A percentile compares a stretch with the other conserved stretches of the same genome.
phyloP scores from a whole-genome alignment of 2,113 vertebrate species.

The Mormoops blainvillei region DNA sequence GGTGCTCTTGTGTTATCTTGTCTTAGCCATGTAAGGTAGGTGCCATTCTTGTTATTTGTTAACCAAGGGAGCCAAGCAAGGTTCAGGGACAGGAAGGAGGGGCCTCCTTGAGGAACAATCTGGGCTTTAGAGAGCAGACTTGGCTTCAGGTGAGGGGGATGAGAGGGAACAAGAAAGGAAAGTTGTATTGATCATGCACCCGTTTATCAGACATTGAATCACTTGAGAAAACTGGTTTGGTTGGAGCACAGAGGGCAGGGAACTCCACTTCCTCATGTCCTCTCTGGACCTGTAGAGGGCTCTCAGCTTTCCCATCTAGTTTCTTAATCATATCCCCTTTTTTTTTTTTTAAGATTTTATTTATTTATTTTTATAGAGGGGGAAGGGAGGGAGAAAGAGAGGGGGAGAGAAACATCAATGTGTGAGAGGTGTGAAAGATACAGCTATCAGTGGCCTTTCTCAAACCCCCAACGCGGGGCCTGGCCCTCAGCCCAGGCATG shows the following conservation, averaged over 20 bases:
- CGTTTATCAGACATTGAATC: background rate
- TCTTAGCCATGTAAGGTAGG: background rate
- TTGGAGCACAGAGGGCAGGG: background rate
- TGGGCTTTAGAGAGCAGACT: background rate
- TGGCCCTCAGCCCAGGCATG: too few relatives aligned
- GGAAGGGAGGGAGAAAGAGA: too few relatives aligned
- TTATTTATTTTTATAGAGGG: too few relatives aligned
- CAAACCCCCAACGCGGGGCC: too few relatives aligned
- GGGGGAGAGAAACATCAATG: too few relatives aligned
- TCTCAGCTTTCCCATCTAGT: background rate
- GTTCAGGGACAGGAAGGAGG: background rate
- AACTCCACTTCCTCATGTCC: background rate
- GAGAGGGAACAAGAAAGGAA: background rate
- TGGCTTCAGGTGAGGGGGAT: background rate
- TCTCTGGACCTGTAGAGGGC: background rate
- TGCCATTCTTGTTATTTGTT: background rate
- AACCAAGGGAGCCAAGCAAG: background rate
- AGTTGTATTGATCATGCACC: too few relatives aligned
- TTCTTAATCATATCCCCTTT: background rate
- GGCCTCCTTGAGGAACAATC: background rate
- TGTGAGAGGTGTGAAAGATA: too few relatives aligned
- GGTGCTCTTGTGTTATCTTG: background rate
- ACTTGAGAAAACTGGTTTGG: background rate
- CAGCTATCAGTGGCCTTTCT: too few relatives aligned
- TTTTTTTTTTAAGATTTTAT: too few relatives aligned